Base-by-base conservation (phyloP, 2,113 vertebrate genomes). In the Pogonocichla stellata region DNA sequence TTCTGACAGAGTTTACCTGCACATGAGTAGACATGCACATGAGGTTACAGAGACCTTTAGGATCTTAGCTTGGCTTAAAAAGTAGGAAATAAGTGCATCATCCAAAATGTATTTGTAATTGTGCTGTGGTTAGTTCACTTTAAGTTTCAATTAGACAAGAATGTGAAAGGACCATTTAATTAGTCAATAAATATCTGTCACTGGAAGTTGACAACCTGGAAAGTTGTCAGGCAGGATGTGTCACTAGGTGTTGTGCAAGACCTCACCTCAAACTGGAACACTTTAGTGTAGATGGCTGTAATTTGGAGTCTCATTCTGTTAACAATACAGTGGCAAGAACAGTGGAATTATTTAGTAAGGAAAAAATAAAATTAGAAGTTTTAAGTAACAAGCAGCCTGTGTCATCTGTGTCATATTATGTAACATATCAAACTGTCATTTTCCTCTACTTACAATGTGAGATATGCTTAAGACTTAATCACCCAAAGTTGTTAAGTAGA, bases 131-230 rank as follows among this genome's bases (percentile, higher is more conserved):
- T 97, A 92, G 64, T 90, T 95, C 97, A 93, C 97, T 86, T 98
- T 92, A 97, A 96, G 87, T 96, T 92, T 97, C 97, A 96, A 90
- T 96, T 94, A 96, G 94, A 94, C 91, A 96, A 93, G 95, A 96
- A 97, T 98, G 92, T 96, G 98, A 97, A 96, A 96, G 94, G 96
- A 92, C 71, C 67, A 38, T 96, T 97, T 97, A 96, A 95, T 96
- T 91, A 95, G 93, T 96, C 96, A 90, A 94, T 94, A 95, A 88
- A 88, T 96, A 95, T 93, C 95, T 86, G 71, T 95, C 26, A 10
- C 90, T 85, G 74, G 90, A 94, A 93, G 82, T 92, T 96, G 82
- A 97, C 97, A 96, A 90, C 80, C 82, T 96, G 96, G 96, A 97
- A 98, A 91, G 73, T 82, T 94, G 47, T 98, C 96, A 97, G 86